Percentiles rank a stretch among this genome's conserved stretches.
Conservation (phyloP, 2,797 vertebrate genomes). For the Acanthurus tractus region DNA sequence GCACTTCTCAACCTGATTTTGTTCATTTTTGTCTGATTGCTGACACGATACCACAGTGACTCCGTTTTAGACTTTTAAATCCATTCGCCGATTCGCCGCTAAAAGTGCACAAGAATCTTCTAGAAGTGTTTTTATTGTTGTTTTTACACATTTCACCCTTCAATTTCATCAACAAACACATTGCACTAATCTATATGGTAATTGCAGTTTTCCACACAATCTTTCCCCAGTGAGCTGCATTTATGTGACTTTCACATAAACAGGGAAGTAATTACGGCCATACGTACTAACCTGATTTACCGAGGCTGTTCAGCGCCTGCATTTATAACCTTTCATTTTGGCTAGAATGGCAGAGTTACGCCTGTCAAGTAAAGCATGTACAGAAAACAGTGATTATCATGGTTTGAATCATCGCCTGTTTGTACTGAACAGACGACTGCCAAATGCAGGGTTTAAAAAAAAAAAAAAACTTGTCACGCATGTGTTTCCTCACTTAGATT, state of each 20-base stretch:
- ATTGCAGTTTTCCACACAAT: background rate
- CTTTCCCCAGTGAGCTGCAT: background rate
- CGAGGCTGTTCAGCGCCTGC: rapidly evolving
- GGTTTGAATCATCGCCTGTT: background rate
- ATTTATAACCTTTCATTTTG: background rate
- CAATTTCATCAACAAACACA: background rate
- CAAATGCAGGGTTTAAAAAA: too few relatives aligned
- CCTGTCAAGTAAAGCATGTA: background rate
- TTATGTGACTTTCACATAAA: background rate
- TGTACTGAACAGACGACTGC: too few relatives aligned
- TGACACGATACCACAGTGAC: too few relatives aligned
- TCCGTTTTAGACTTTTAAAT: too few relatives aligned
- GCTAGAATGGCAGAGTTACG: background rate
- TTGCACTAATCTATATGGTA: conserved; percentile 1
- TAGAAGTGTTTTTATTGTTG: background rate
- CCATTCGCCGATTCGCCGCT: background rate
- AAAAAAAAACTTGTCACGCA: background rate
- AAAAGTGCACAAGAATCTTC: background rate
- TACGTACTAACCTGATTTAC: background rate
- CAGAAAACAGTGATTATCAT: background rate
- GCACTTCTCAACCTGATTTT: background rate
- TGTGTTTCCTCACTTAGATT: background rate
- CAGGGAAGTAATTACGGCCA: background rate
- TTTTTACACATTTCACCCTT: background rate
- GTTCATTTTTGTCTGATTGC: background rate